Base-by-base conservation (phyloP, 2,113 vertebrate genomes). In the Bambusicola thoracicus region DNA sequence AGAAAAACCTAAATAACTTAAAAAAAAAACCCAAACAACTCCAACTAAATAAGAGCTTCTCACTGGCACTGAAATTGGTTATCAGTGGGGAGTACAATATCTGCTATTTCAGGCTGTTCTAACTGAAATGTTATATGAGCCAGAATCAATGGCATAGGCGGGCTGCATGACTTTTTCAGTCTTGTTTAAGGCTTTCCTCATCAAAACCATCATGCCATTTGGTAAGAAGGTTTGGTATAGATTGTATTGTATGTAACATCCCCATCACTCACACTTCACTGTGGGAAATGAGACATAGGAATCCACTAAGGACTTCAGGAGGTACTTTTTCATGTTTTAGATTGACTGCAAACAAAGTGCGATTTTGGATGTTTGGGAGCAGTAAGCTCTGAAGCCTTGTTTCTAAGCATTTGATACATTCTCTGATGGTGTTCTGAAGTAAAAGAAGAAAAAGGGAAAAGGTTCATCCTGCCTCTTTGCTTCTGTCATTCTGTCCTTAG, bases 201-300 rank as follows among this genome's bases (percentile, higher is more conserved):
- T 75, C 51, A 56, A 67, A 88, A 4, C 1, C 2, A 63, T 78
- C 0, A 0, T 40, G 74, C 14, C 16, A 36, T 16, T 32, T 62
- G n/a, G 18, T 56, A 65, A 90, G 13, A 63, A 76, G 40, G 32
- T 43, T 48, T 41, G 8, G 11, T 73, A 12, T 32, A 73, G 18
- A 38, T 73, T 94, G 20, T 72, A 13, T 25, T 72, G 15, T 43
- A 79, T n/a, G n/a, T 34, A n/a, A 4, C 75, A 84, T 30, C 10
- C 11, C 24, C 1, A 1, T 2, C 81, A 34, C 36, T 85, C 38
- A 19, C 24, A 13, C 2, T 76, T 82, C 8, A 8, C 2, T 7
- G 8, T 21, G 34, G 24, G 62, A 87, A 85, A 69, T 19, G 74
- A 66, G 46, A 75, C 70, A 43, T 17, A 14, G 24, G 34, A 70